phyloP scores from a whole-genome alignment of 2,113 vertebrate species.

The Scomber scombrus region DNA sequence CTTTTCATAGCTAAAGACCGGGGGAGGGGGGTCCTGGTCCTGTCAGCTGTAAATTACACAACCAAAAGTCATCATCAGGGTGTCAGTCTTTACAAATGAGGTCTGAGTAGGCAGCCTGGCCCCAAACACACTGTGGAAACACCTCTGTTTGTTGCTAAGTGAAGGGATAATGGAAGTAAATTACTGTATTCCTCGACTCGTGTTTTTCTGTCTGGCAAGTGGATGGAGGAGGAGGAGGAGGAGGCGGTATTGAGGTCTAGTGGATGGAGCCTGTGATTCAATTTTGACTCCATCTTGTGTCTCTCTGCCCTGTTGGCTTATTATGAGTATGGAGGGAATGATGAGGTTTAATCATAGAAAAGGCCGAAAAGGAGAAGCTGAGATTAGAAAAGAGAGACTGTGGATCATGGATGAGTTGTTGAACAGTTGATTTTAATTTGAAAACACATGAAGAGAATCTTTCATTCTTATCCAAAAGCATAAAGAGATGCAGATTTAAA shows the following conservation, averaged over 20 bases:
- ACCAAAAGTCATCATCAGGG: slow-evolving; percentile 39
- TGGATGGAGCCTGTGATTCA: background rate
- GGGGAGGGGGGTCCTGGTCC: background rate
- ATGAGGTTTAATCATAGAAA: background rate
- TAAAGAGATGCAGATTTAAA: too few relatives aligned
- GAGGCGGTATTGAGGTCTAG: slow-evolving; percentile 4
- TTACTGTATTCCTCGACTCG: slow-evolving; percentile 14
- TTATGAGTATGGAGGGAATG: background rate
- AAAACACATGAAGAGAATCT: too few relatives aligned
- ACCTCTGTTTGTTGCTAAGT: slow-evolving; percentile 53
- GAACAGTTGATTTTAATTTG: background rate
- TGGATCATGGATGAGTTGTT: too few relatives aligned
- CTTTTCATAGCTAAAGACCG: slow-evolving; percentile 20
- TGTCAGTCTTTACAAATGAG: slow-evolving; percentile 57
- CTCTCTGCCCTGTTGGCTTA: slow-evolving; percentile 10
- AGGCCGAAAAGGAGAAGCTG: background rate
- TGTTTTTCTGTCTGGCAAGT: background rate
- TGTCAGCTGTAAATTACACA: slow-evolving; percentile 55
- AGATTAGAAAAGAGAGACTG: background rate
- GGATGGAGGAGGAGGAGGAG: background rate
- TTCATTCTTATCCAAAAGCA: too few relatives aligned
- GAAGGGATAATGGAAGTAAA: slow-evolving; percentile 49
- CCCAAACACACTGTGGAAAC: slow-evolving; percentile 32
- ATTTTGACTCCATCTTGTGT: slow-evolving; percentile 25
- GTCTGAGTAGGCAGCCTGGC: slow-evolving; percentile 32